Evolutionary conservation across 1,140 invertebrate species (phyloP), one percentile per base, ranked within the genome.

Genomic region (Camponotus floridanus): DNA sequence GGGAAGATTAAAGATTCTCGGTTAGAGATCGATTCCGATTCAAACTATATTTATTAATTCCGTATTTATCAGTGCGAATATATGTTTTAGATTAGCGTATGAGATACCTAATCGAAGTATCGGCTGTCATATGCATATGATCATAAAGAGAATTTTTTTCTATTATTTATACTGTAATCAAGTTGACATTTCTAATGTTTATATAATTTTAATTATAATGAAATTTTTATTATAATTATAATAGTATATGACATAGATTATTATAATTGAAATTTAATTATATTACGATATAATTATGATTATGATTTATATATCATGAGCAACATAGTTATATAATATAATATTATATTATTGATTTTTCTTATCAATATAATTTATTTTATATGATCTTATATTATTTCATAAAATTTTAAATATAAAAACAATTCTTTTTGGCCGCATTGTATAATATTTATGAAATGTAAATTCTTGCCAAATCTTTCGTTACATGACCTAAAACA

Each of bases 401-500:
- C 55, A 55, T 68, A 26, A 26, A 76, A 76, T 33, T 78, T 51
- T 36, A 4, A 21, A 78, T 13, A 59, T 59, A 7, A n/a, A n/a
- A 15, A 31, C n/a, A 33, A 39, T 39, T 31, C 26, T 18, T 36
- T 57, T 8, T 62, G 1, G 26, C 1, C 26, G 26, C 26, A 26
- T 26, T 26, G 26, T 26, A 26, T 26, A 26, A 26, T 26, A 26
- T 26, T 26, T 26, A 26, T 26, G 26, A 1, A 26, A 26, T 26
- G 26, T 26, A 26, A 26, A 26, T 26, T 26, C 26, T 26, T 1
- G 2, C 3, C 11, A 42, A n/a, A 31, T 26, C 15, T 62, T 74
- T 31, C 39, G 51, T 26, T 61, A 15, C 5, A 42, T 9, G 31
- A 61, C 42, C 3, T 15, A 39, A 45, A 51, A 42, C 31, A 33